Percentiles rank a stretch among this genome's conserved stretches.
These are phyloP conservation scores for Merops nubicus DNA, from an alignment of 2,113 vertebrate genomes.

Conservation along the genomic window DNA sequence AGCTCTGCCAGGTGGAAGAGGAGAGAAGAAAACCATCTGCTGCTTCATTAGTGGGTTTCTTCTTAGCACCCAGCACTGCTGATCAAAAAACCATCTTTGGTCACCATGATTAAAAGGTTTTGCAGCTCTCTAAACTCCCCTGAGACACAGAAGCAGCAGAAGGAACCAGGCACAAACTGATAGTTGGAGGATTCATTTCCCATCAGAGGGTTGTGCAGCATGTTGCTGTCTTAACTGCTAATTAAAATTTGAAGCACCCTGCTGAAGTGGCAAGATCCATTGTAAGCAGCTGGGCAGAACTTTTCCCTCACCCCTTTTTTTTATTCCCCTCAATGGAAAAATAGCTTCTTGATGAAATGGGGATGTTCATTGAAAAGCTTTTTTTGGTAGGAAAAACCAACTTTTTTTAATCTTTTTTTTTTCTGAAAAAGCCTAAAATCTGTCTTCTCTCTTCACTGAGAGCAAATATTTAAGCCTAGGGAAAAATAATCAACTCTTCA, in stretches of 20 bases:
- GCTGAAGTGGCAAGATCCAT: neutral
- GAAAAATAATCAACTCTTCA: neutral
- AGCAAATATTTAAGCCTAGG: neutral
- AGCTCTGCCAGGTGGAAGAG: neutral
- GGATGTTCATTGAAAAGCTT: neutral
- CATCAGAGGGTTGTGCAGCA: fast-evolving
- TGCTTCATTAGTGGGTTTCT: neutral
- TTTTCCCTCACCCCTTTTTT: neutral
- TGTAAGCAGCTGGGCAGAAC: neutral
- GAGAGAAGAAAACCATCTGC: neutral
- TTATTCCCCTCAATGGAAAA: neutral
- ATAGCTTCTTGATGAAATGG: neutral
- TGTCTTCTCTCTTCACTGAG: neutral
- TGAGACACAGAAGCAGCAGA: neutral
- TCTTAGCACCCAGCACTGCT: neutral
- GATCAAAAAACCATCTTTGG: neutral
- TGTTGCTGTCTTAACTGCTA: neutral
- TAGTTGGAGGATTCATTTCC: neutral
- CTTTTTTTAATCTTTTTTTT: neutral
- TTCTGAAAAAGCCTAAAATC: neutral
- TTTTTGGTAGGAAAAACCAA: fast-evolving
- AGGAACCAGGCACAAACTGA: neutral
- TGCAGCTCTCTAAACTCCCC: neutral
- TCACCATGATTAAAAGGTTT: neutral
- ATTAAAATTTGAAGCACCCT: neutral